Evolutionary conservation across 2,797 vertebrate genomes (phyloP).

Genomic region (Sebastes itinus): DNA sequence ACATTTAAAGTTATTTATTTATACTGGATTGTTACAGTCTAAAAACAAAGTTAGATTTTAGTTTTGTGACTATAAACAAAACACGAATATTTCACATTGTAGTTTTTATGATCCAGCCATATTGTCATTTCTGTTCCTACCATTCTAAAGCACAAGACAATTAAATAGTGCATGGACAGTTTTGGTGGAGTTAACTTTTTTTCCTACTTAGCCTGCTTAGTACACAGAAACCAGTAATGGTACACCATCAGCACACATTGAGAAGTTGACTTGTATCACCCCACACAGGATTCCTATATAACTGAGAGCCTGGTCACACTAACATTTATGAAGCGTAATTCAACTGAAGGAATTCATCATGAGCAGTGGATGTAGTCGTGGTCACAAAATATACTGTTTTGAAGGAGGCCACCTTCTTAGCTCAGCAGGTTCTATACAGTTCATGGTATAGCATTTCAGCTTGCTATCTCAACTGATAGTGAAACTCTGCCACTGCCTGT

Average conservation of each 20-base stretch:
- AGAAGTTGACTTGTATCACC: background rate
- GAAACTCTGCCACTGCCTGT: background rate
- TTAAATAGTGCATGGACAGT: background rate
- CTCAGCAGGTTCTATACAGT: background rate
- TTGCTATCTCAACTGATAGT: background rate
- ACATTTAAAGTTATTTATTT: background rate
- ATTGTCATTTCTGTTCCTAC: conserved; percentile 10
- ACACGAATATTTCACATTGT: background rate
- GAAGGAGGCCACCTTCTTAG: background rate
- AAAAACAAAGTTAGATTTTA: background rate
- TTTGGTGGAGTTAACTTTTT: background rate
- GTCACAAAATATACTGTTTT: background rate
- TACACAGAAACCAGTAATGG: background rate
- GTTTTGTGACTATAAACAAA: background rate
- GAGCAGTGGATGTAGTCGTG: background rate
- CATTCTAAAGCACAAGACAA: background rate
- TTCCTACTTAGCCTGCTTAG: background rate
- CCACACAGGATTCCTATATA: background rate
- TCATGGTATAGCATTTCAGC: too few relatives aligned
- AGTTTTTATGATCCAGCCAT: background rate
- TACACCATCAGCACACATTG: background rate
- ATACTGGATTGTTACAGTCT: background rate
- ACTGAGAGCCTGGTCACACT: background rate
- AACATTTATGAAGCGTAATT: background rate
- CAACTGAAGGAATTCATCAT: background rate